Evolutionary conservation across 2,888 invertebrate species (phyloP).

Genomic region (Sinohyriopsis cumingii): DNA sequence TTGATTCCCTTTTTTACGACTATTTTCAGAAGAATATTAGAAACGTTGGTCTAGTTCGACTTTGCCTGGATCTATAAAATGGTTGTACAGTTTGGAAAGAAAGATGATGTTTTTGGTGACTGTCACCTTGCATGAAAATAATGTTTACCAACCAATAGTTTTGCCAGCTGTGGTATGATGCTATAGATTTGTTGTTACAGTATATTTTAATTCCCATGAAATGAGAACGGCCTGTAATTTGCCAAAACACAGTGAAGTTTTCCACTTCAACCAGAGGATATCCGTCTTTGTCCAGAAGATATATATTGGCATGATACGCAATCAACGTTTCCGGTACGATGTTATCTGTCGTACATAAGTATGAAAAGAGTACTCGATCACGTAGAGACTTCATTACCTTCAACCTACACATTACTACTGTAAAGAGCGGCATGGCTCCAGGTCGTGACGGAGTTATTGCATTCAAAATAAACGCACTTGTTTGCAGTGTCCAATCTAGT

Average conservation of each 20-base stretch:
- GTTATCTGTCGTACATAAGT: neutral
- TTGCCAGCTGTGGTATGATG: too few relatives aligned
- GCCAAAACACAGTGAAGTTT: conserved; percentile 1
- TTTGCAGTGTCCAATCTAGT: conserved; percentile 10
- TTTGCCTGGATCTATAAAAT: too few relatives aligned
- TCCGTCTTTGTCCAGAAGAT: neutral
- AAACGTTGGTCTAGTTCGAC: too few relatives aligned
- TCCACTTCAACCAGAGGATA: too few relatives aligned
- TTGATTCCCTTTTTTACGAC: too few relatives aligned
- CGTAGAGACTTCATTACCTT: neutral
- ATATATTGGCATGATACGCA: neutral
- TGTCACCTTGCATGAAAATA: too few relatives aligned
- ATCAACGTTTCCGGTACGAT: neutral
- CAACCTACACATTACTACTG: neutral
- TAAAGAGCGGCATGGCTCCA: neutral
- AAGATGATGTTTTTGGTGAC: too few relatives aligned
- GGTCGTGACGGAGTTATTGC: neutral
- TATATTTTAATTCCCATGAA: conserved; percentile 9
- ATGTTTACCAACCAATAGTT: too few relatives aligned
- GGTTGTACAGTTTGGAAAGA: too few relatives aligned
- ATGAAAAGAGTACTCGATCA: neutral
- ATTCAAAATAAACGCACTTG: neutral
- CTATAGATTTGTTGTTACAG: too few relatives aligned
- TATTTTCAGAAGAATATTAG: too few relatives aligned
- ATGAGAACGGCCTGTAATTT: neutral